phyloP scores from a whole-genome alignment of 2,113 vertebrate species.

The Arenaria interpres region DNA sequence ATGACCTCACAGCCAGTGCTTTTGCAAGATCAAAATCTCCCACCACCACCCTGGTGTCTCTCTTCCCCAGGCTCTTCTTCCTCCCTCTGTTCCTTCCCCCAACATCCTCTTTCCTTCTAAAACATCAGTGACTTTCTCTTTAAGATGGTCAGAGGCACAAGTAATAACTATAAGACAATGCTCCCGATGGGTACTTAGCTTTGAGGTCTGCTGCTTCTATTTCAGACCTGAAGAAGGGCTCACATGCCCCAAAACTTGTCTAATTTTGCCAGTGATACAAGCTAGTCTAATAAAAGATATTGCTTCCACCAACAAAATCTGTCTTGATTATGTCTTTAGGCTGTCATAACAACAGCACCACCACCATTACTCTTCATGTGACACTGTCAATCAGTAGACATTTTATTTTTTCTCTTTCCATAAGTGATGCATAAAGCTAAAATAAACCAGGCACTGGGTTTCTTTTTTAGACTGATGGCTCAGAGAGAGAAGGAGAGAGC shows the following conservation, averaged over 20 bases:
- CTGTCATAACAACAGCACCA: constrained; percentile 29
- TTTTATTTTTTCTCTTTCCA: constrained; percentile 5
- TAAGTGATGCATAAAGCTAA: neutral
- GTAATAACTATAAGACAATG: neutral
- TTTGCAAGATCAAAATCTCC: neutral
- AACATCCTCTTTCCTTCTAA: neutral
- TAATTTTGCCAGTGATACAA: neutral
- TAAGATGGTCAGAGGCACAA: neutral
- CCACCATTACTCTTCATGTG: neutral
- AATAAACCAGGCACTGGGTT: neutral
- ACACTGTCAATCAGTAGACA: neutral
- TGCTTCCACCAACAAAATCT: constrained; percentile 5
- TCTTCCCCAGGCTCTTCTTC: neutral
- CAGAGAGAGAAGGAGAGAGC: neutral
- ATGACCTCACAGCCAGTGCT: neutral
- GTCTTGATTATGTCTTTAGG: constrained; percentile 7
- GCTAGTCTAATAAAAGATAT: constrained; percentile 1
- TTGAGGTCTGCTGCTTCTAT: neutral
- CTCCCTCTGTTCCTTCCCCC: neutral
- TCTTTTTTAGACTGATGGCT: neutral
- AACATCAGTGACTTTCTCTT: neutral
- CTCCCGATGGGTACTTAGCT: neutral
- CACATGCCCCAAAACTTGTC: neutral
- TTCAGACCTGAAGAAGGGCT: neutral
- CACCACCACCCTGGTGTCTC: neutral